Conservation (phyloP, 2,113 vertebrate species). For the Sula dactylatra region DNA sequence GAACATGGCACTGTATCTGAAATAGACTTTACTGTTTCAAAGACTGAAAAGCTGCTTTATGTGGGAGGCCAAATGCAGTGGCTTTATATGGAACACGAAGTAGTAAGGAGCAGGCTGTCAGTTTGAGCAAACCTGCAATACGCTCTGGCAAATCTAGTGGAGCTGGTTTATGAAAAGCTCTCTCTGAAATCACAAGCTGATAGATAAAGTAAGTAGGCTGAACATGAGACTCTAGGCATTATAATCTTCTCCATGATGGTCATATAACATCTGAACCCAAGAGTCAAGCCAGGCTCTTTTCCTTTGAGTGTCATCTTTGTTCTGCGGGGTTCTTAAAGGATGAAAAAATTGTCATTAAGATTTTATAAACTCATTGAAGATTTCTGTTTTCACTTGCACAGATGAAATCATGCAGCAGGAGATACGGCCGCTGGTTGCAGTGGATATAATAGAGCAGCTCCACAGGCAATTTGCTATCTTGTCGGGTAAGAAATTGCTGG, state of each 20-base stretch:
- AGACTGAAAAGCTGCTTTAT: slow-evolving; percentile 5
- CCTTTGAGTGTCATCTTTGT: not conserved
- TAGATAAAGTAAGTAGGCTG: not conserved
- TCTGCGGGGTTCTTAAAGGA: not conserved
- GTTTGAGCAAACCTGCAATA: not conserved
- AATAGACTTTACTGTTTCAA: not conserved
- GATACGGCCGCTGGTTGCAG: slow-evolving; percentile 89
- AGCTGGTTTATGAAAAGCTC: not conserved
- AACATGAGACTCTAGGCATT: not conserved
- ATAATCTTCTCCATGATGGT: not conserved
- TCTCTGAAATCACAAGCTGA: not conserved
- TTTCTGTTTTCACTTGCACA: slow-evolving; percentile 66
- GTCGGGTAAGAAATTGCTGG: slow-evolving; percentile 81
- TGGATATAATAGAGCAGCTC: slow-evolving; percentile 94
- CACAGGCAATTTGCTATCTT: slow-evolving; percentile 92
- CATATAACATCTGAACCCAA: not conserved
- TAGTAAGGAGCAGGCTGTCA: not conserved
- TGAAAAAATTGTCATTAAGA: not conserved
- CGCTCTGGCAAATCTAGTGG: not conserved
- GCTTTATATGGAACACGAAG: not conserved
- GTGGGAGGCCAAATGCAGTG: not conserved
- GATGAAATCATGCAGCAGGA: slow-evolving; percentile 99
- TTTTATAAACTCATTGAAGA: not conserved
- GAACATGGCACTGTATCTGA: not conserved
- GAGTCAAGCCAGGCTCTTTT: not conserved